Base-by-base conservation (phyloP, 2,888 invertebrate species). In the Archaeoteleia sp. region DNA sequence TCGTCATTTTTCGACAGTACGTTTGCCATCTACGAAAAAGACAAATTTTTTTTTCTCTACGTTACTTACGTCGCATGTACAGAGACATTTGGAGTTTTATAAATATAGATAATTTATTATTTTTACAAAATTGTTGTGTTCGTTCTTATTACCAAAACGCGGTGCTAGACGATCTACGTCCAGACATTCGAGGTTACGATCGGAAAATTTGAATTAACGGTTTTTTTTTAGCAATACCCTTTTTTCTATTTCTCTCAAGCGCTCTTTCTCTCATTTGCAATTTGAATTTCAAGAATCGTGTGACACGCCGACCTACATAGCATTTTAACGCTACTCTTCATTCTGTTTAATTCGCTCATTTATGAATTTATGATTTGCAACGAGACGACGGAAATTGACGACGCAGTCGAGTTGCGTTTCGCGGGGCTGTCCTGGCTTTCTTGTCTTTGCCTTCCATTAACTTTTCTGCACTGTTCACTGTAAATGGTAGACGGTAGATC, bases 21-120 rank as follows among this genome's bases (percentile, higher is more conserved):
- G 49, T 57, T 29, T 14, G 27, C 42, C 46, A 61, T 45, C 43
- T 20, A 61, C 32, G 9, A 32, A 32, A 10, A 32, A 8, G 5
- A n/a, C n/a, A n/a, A n/a, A n/a, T n/a, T 32, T 9, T 10, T 20
- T 32, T 30, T 32, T 17, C 32, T 51, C 34, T 54, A 66, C 68
- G 57, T 9, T 63, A 67, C 43, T 67, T 70, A 69, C 65, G 69
- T 75, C 73, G 74, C 78, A 70, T 85, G 84, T 85, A 84, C 81
- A 83, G 83, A 82, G 79, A 81, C 78, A 77, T 79, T 76, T 78
- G 77, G 74, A 82, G 70, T 74, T 78, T 76, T 69, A 79, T 76
- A 81, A 82, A 83, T 84, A 83, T 81, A 84, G 75, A 82, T 81
- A 79, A 82, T 78, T 82, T 78, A 77, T 84, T 81, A 77, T 81